Base-by-base conservation (phyloP, 1,140 invertebrate genomes). In the Lepidostoma basale region DNA sequence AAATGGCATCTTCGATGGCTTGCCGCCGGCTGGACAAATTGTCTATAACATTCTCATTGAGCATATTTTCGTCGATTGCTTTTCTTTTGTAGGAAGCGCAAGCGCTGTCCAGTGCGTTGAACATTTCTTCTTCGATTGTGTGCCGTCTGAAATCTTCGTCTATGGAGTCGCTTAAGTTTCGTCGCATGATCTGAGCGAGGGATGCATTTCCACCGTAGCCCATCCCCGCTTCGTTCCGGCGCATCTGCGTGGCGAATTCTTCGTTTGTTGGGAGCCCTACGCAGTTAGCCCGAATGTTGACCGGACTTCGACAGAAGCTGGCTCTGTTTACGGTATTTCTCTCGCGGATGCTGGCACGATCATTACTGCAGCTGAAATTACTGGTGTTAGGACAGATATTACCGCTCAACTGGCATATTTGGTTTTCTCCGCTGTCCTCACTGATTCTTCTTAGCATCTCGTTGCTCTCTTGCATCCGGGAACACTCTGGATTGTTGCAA, bases 1-100 rank as follows among this genome's bases (percentile, higher is more conserved):
- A 59, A 12, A 67, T 67, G 1, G 65, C 45, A 25, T 66, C 63
- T 44, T 66, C 63, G 3, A 66, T 66, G n/a, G 39, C 56, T 16
- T 60, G 56, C 23, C 56, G 36, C 2, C 56, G 56, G 36, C 40
- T 40, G 3, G 56, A 42, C 12, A 60, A 14, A 26, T 42, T 18
- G 5, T 56, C 52, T 9, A 56, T 56, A 6, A 39, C 56, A 18
- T 25, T 60, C 28, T 60, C 56, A 23, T 60, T 60, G 3, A 60
- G 16, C 56, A 60, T 40, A 26, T 60, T 60, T 26, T 60, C 56
- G 22, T 60, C 56, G 33, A 60, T 60, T 9, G 56, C 36, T 23
- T 60, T 60, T 10, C 56, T 18, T 26, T 60, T 60, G 39, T 44
- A 60, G 0, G 56, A 60, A 14, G 42, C 56, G 20, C 56, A 42